Evolutionary conservation across 2,888 invertebrate species (phyloP), one percentile per base, ranked within the genome.

Genomic region (Merodon equestris): DNA sequence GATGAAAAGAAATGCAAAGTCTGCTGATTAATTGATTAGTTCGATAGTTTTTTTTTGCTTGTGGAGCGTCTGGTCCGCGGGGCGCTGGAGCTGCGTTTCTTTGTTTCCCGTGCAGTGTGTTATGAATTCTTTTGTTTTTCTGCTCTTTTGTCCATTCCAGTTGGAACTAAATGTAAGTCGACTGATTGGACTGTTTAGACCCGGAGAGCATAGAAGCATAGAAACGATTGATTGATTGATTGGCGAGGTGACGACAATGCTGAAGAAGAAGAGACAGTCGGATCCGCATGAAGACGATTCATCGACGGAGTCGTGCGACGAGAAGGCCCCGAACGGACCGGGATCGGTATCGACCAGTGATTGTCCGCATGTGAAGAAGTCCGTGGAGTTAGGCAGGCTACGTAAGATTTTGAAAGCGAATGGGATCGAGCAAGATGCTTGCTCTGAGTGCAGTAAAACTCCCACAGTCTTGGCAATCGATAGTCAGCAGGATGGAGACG

Each of bases 291-390:
- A 92, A 61, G 92, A 91, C 84, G 92, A 92, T 82, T 90, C 90
- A 38, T 93, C 94, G 3, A 93, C 93, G 0, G 94, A 94, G 85
- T 93, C 94, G 14, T 92, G 92, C 82, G 93, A 93, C 82, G 94
- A 94, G 86, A 92, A 91, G 84, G 91, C 91, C 84, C 90, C 90
- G 77, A 83, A 84, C n/a, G 84, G 82, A 9, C 79, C 79, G 12
- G 64, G 82, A 0, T 71, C 81, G 1, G 81, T 77, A 5, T 57
- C 81, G 9, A 67, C 58, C 1, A 90, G 90, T 73, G 91, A 91
- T 85, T 95, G 95, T 86, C 90, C 90, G 83, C 95, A 95, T 88
- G 91, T 94, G 63, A 90, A 90, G 9, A 94, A 93, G 87, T 91
- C 94, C 1, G 91, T 95, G 13, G 93, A 93, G 85, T 87, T 93